Base-by-base conservation (phyloP, 2,113 vertebrate genomes). In the Tetrax tetrax region DNA sequence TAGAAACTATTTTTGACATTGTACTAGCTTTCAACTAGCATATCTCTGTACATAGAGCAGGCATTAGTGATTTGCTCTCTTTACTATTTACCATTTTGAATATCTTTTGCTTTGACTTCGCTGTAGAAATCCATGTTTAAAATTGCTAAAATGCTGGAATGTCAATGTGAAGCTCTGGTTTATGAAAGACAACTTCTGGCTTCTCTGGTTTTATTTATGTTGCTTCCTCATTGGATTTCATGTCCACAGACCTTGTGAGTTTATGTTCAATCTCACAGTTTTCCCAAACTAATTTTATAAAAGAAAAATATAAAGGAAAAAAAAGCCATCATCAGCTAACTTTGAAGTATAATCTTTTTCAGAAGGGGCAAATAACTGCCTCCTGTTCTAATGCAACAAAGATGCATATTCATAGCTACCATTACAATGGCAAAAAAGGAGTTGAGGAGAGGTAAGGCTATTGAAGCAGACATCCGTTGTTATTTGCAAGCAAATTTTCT, bases 401-500 rank as follows among this genome's bases (percentile, higher is more conserved):
- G 68, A 64, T 68, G 27, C 51, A 56, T 24, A 77, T 85, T 90
- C 50, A 79, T 54, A 56, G 33, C 14, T 74, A 25, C 51, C 27
- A 33, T 78, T 66, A 51, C 47, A 81, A 78, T n/a, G 43, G 51
- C n/a, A 74, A 60, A 69, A 60, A 86, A 41, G 50, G 37, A 69
- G 37, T 50, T 59, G 31, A 75, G 85, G 71, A 82, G 50, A 92
- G 76, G 71, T 86, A 81, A 83, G 54, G n/a, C 63, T 89, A 86
- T 83, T 64, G 60, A 83, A 63, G 51, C 38, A 76, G 79, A 61
- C 23, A 33, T 66, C 47, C 25, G 88, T 90, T 83, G 57, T 81
- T 90, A 90, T 56, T 81, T 78, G 75, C 71, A 92, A 92, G 79
- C 35, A 92, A 83, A 78, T 83, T 51, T 81, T 56, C 87, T 93